Percentiles rank a stretch among this genome's conserved stretches.
These are phyloP conservation scores for Nycticebus coucang DNA, from an alignment of 2,113 vertebrate genomes.

Conservation along the genomic window DNA sequence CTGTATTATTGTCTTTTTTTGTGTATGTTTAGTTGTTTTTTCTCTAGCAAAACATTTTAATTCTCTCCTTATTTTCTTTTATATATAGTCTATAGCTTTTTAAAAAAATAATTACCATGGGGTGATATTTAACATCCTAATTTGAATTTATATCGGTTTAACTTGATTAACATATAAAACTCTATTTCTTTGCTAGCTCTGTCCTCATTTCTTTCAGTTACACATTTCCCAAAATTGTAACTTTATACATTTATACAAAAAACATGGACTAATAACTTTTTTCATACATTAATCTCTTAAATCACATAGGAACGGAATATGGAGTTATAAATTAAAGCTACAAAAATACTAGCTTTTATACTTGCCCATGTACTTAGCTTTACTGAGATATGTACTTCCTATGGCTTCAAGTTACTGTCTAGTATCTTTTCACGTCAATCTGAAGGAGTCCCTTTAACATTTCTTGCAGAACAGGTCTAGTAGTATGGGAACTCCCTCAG, in stretches of 20 bases:
- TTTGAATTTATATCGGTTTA: not conserved
- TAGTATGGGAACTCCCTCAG: not conserved
- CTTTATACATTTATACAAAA: not conserved
- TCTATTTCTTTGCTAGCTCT: not conserved
- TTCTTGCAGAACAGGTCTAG: not conserved
- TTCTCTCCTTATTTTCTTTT: not conserved
- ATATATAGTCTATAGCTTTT: not conserved
- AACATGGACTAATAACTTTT: not conserved
- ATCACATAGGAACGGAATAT: not conserved
- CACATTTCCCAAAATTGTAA: not conserved
- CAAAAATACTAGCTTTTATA: not conserved
- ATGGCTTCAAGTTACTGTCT: not conserved
- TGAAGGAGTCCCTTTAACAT: not conserved
- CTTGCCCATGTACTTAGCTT: not conserved
- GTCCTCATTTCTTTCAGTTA: not conserved
- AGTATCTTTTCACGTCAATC: not conserved
- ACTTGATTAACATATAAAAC: not conserved
- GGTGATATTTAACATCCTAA: not conserved
- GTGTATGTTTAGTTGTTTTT: not conserved
- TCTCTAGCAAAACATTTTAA: not conserved
- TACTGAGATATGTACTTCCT: not conserved
- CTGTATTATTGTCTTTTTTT: not conserved
- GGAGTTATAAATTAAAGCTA: not conserved
- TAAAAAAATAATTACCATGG: not conserved
- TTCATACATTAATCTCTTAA: not conserved